These are phyloP conservation scores for Drosophila robusta DNA, from an alignment of 2,888 invertebrate species.

Conservation along the genomic window DNA sequence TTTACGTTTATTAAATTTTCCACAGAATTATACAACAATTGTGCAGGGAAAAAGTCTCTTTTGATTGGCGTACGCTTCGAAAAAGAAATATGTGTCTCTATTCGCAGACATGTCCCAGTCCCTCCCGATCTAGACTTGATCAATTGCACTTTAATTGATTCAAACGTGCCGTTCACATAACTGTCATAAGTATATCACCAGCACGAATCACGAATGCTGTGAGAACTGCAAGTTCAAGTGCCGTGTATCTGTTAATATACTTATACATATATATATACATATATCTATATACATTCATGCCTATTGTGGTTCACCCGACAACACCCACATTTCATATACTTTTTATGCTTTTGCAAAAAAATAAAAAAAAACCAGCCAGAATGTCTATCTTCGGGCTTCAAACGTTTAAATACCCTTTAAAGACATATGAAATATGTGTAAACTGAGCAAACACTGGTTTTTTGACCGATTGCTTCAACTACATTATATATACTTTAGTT, in stretches of 20 bases:
- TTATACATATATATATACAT: neutral
- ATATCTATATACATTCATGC: neutral
- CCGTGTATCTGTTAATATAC: slow-evolving; percentile 4
- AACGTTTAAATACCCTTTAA: neutral
- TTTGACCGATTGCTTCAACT: too few relatives aligned
- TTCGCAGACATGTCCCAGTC: neutral
- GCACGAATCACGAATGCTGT: slow-evolving; percentile 9
- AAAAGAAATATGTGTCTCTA: neutral
- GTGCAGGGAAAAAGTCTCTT: neutral
- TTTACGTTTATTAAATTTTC: neutral
- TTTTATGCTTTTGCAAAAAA: neutral
- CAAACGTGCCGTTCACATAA: slow-evolving; percentile 62
- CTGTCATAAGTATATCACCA: slow-evolving; percentile 18
- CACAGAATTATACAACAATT: neutral
- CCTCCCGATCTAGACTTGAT: slow-evolving; percentile 22
- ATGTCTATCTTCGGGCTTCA: neutral
- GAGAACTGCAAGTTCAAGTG: slow-evolving; percentile 38
- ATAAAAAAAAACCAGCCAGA: neutral
- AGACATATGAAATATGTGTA: too few relatives aligned
- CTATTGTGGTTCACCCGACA: slow-evolving; percentile 22
- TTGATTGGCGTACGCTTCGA: neutral
- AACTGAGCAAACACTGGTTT: too few relatives aligned
- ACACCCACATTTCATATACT: slow-evolving; percentile 4
- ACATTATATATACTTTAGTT: neutral
- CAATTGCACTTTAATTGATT: slow-evolving; percentile 66